phyloP scores from a whole-genome alignment of 1,140 invertebrate genomes.

The Cyphomyrmex costatus region DNA sequence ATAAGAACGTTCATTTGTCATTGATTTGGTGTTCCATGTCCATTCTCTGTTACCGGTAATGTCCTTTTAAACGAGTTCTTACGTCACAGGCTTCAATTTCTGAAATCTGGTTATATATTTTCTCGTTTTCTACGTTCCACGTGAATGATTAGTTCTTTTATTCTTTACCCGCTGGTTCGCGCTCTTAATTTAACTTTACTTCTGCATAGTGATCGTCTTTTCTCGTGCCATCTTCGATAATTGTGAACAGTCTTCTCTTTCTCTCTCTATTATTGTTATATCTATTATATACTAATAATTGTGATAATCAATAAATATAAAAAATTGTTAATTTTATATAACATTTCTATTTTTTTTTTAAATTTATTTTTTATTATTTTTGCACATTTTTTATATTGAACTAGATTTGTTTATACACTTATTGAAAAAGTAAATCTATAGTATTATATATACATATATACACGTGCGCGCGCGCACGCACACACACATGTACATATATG shows the following conservation, averaged over 20 bases:
- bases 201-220: not conserved
- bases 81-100: conserved; percentile 6
- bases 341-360: too few species aligned
- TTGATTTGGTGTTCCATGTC: conserved; percentile 24
- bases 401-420: too few species aligned
- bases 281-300: not conserved
- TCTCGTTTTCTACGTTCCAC: conserved; percentile 16
- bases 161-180: not conserved
- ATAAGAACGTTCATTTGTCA: conserved; percentile 60
- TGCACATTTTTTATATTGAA: too few species aligned
- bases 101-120: conserved; percentile 11
- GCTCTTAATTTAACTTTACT: conserved; percentile 37
- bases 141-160: conserved; percentile 22
- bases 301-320: too few species aligned
- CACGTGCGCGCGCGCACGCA: too few species aligned
- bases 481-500: not conserved
- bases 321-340: not conserved
- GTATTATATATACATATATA: too few species aligned
- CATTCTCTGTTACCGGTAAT: conserved; percentile 35
- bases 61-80: conserved; percentile 30
- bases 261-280: not conserved
- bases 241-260: not conserved
- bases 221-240: not conserved
- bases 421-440: too few species aligned
- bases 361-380: too few species aligned